These are phyloP conservation scores for Ochropleura plecta DNA, from an alignment of 2,888 invertebrate genomes.

Conservation along the genomic window DNA sequence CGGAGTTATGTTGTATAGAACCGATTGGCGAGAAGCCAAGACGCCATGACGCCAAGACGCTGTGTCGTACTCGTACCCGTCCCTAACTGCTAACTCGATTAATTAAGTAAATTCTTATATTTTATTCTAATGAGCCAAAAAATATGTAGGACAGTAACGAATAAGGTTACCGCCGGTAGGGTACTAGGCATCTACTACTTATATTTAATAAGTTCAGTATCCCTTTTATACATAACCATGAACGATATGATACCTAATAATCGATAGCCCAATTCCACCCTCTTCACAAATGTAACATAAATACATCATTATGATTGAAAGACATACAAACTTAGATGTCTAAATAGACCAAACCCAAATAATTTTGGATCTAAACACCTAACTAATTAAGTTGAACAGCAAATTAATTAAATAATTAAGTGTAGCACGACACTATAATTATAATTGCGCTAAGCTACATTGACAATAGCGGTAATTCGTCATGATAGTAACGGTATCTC, in stretches of 20 bases:
- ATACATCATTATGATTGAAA: neutral
- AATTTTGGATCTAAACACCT: neutral
- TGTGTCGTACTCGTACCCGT: constrained; percentile 31
- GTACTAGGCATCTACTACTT: neutral
- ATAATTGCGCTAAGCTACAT: too few relatives aligned
- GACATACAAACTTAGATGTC: neutral
- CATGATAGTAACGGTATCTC: neutral
- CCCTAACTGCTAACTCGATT: constrained; percentile 25
- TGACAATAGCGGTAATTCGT: neutral
- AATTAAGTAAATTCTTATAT: neutral
- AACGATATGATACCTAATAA: neutral
- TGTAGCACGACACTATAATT: too few relatives aligned
- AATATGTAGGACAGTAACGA: neutral
- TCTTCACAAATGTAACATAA: neutral
- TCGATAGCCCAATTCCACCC: neutral
- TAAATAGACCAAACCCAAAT: neutral
- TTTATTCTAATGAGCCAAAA: neutral
- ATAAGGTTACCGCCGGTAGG: neutral
- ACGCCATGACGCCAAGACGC: constrained; percentile 21
- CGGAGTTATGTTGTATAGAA: constrained; percentile 75
- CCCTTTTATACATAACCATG: neutral
- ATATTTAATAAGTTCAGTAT: neutral
- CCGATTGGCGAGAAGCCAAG: constrained; percentile 81
- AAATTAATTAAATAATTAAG: too few relatives aligned
- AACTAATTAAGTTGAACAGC: neutral